phyloP scores from a whole-genome alignment of 2,797 vertebrate species.

The Sebastes hopkinsi region DNA sequence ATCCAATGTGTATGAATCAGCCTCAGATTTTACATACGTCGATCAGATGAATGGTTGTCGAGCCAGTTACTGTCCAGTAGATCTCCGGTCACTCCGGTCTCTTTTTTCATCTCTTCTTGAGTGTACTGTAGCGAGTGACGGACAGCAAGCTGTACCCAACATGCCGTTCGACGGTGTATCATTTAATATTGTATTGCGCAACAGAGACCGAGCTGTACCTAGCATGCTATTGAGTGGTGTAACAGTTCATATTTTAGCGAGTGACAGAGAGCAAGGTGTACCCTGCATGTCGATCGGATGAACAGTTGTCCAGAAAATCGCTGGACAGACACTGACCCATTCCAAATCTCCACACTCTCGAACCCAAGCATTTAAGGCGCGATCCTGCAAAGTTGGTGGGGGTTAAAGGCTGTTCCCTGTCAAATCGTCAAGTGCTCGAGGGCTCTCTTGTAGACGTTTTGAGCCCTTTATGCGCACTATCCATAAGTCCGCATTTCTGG shows the following conservation, averaged over 20 bases:
- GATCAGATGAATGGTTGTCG: not conserved
- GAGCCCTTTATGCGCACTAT: not conserved
- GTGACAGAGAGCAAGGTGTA: not conserved
- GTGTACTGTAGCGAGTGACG: not conserved
- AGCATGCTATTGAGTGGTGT: not conserved
- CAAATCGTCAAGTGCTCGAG: not conserved
- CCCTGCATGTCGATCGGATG: not conserved
- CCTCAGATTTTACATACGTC: not conserved
- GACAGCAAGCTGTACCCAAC: not conserved
- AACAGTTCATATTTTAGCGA: not conserved
- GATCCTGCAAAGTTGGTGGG: not conserved
- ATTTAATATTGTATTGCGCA: too few species aligned
- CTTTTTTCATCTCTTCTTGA: not conserved
- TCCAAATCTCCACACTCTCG: not conserved
- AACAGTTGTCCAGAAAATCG: not conserved
- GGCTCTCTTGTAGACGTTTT: not conserved
- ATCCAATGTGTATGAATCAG: too few species aligned
- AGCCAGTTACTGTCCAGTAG: not conserved
- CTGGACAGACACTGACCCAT: not conserved
- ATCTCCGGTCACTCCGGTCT: not conserved
- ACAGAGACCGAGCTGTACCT: not conserved
- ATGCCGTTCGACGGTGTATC: not conserved
- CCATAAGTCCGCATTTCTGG: not conserved
- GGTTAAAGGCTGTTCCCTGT: not conserved
- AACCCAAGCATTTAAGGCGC: too few species aligned